These are phyloP conservation scores for Meiosimyza decipiens DNA, from an alignment of 2,888 invertebrate species.

Conservation along the genomic window DNA sequence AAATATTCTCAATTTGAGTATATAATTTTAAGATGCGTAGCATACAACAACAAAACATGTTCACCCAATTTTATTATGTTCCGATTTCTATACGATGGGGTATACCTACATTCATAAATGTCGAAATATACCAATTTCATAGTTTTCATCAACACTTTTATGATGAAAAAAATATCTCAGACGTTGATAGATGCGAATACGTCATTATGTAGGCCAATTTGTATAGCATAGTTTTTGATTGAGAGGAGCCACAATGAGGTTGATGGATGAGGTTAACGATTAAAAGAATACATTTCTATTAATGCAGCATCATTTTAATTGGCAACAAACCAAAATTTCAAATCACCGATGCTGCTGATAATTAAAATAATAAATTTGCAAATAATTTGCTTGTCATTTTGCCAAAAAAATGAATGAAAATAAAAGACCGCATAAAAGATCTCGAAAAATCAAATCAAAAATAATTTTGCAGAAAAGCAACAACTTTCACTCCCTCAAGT, in stretches of 20 bases:
- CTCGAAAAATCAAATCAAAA: neutral
- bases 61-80: too few species aligned
- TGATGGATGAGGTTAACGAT: constrained; percentile 24
- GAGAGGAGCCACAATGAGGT: neutral
- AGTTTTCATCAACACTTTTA: too few species aligned
- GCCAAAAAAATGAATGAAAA: constrained; percentile 28
- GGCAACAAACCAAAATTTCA: constrained; percentile 6
- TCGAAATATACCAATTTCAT: too few species aligned
- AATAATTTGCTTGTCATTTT: constrained; percentile 37
- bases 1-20: too few species aligned
- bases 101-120: too few species aligned
- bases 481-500: neutral
- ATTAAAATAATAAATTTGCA: constrained; percentile 34
- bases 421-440: neutral
- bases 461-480: neutral
- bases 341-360: constrained; percentile 18
- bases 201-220: neutral
- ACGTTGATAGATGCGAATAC: too few species aligned
- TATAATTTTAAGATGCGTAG: too few species aligned
- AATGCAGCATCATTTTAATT: constrained; percentile 21
- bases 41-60: too few species aligned
- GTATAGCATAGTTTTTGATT: neutral
- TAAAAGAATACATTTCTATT: constrained; percentile 10
- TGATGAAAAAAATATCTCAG: too few species aligned
- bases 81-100: too few species aligned